Evolutionary conservation across 2,113 vertebrate species (phyloP), one percentile per base, ranked within the genome.

Genomic region (Glaucomys volans): DNA sequence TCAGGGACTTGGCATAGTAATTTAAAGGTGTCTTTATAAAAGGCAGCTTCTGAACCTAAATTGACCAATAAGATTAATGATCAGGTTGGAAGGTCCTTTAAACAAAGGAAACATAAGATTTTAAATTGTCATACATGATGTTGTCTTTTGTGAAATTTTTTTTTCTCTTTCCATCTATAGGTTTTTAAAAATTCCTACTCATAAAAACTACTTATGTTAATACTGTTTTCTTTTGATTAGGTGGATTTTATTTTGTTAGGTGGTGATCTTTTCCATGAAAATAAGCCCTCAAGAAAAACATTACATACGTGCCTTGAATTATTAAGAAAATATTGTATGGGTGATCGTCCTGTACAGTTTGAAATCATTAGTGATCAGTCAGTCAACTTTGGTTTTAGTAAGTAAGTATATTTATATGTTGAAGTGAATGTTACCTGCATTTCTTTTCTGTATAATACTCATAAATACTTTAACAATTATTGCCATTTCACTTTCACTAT

Each of bases 251-350:
- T 99, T 98, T 98, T 99, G 90, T 98, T 99, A 97, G 99, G 99
- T 67, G 99, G 99, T 12, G 99, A 99, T 98, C 99, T 99, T 96
- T 99, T 99, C 96, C 99, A 99, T 17, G 99, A 99, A 90, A 99
- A 99, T 98, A 99, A 99, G 95, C 99, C 99, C 0, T 99, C 99
- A 20, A 99, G 99, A 17, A 99, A 99, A 97, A 99, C 99, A n/a
- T 93, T 99, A 47, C 99, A 99, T 97, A 98, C 77, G 5, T 99
- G 99, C 97, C 98, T 99, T 67, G 99, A 99, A 59, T 98, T 99
- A 72, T 95, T 99, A 2, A 98, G 99, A 81, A 98, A 99, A 90
- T 99, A 99, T 94, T 99, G 99, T 98, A 99, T 99, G 99, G 99
- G 99, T n/a, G 99, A 99, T 89, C 98, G 98, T 17, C 99, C 99